Base-by-base conservation (phyloP, 2,113 vertebrate species). In the Nothocercus julius region DNA sequence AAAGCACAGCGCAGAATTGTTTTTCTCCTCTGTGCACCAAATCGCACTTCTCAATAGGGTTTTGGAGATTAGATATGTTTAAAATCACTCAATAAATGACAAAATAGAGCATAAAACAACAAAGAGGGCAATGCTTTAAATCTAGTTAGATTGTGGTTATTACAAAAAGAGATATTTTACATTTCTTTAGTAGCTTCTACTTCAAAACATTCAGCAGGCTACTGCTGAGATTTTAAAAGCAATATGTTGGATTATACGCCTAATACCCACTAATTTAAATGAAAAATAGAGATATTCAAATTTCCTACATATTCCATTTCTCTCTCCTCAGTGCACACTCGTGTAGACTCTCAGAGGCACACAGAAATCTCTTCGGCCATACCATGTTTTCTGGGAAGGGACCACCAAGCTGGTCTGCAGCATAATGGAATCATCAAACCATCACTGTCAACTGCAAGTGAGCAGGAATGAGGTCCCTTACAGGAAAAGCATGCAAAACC, bases 171-270 rank as follows among this genome's bases (percentile, higher is more conserved):
- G 24, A 47, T 87, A 85, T 80, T 93, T 96, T 90, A 90, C 27
- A 72, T 97, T 96, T 95, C 92, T 92, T 88, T 74, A 76, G 66
- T 84, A 96, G 90, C 82, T 90, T 95, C 77, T 69, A 82, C 66
- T 38, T 82, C 25, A 94, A 96, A 91, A 76, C 73, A 62, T 92
- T 96, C 85, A 92, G 75, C 68, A 84, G 77, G 40, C 45, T 93
- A 82, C 88, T 82, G 85, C 54, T 94, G 85, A 89, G 54, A 80
- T 85, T 85, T 93, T 85, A 76, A 91, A 94, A 95, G 82, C 81
- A 87, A 7, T 89, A 47, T 86, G 63, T 91, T 95, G 85, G 89
- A 96, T 93, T 94, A 89, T 74, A 78, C 54, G 44, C 38, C 51
- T 92, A 92, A 92, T 82, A 75, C 69, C 64, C 58, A 61, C 44